These are phyloP conservation scores for Plebejus anna DNA, from an alignment of 2,888 invertebrate genomes.

Conservation along the genomic window DNA sequence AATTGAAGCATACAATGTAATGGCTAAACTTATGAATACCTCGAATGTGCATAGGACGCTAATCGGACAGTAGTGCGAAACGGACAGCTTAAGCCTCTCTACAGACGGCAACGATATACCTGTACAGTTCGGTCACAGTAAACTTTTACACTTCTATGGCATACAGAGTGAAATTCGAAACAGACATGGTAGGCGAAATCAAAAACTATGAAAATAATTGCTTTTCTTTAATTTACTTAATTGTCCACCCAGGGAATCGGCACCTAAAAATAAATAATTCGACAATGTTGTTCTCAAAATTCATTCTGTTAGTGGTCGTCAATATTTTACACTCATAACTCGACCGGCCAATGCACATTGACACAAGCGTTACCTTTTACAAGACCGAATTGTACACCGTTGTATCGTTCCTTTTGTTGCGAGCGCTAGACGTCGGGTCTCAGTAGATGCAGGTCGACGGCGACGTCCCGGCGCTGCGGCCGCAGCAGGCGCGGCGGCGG, in stretches of 20 bases:
- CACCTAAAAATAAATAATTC: too few species aligned
- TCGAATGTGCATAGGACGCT: slow-evolving; percentile 17
- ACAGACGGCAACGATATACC: neutral
- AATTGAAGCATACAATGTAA: neutral
- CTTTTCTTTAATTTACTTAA: too few species aligned
- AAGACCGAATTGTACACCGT: neutral
- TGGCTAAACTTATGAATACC: slow-evolving; percentile 18
- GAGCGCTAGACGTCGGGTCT: slow-evolving; percentile 64
- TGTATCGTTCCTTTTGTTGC: neutral
- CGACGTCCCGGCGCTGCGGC: slow-evolving; percentile 64
- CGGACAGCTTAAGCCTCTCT: slow-evolving; percentile 32
- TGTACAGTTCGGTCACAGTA: neutral
- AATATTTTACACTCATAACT: too few species aligned
- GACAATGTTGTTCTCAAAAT: neutral
- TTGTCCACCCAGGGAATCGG: too few species aligned
- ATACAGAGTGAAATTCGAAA: too few species aligned
- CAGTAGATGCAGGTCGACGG: slow-evolving; percentile 71
- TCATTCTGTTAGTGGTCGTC: neutral
- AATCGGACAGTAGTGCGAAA: slow-evolving; percentile 6
- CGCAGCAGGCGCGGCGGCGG: slow-evolving; percentile 54
- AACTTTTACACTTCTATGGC: too few species aligned
- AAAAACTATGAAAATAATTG: neutral
- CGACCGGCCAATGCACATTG: neutral
- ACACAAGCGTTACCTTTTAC: too few species aligned
- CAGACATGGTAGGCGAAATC: neutral